These are phyloP conservation scores for Steinernema feltiae DNA, from an alignment of 1,140 invertebrate species.

Conservation along the genomic window DNA sequence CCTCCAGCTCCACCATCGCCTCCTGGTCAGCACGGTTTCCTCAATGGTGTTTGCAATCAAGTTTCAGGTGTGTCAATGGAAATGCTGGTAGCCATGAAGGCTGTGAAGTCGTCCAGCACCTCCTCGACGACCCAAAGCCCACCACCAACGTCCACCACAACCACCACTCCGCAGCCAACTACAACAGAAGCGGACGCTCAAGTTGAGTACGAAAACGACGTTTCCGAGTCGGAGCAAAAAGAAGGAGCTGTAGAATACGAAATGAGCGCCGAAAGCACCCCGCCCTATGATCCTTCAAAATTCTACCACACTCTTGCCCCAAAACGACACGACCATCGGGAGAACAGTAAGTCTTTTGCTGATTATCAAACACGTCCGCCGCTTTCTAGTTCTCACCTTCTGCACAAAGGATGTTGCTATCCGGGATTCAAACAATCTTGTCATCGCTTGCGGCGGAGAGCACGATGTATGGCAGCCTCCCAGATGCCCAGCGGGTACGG, in stretches of 20 bases:
- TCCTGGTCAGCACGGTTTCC: neutral
- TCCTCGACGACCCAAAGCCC: neutral
- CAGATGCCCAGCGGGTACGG: constrained; percentile 46
- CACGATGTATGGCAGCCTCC: constrained; percentile 48
- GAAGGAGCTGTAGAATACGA: neutral
- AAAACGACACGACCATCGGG: constrained; percentile 12
- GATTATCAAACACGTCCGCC: neutral
- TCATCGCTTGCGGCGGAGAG: constrained; percentile 50
- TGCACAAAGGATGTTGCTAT: constrained; percentile 52
- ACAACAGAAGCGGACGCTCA: constrained; percentile 14
- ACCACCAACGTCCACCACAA: constrained; percentile 15
- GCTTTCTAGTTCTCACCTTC: constrained; percentile 45
- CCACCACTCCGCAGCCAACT: constrained; percentile 13
- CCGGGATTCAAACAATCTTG: constrained; percentile 44
- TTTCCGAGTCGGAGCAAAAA: constrained; percentile 12
- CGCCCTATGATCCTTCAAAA: constrained; percentile 35
- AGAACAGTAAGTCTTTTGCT: constrained; percentile 7
- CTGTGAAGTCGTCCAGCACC: neutral
- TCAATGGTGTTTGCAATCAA: neutral
- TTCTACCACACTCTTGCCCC: constrained; percentile 41
- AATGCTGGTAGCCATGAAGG: constrained; percentile 21
- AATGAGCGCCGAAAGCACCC: constrained; percentile 16
- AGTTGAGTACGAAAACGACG: neutral
- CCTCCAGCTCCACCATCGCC: neutral
- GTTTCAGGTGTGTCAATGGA: constrained; percentile 14